These are phyloP conservation scores for Nestor notabilis DNA, from an alignment of 2,113 vertebrate genomes.

Conservation along the genomic window DNA sequence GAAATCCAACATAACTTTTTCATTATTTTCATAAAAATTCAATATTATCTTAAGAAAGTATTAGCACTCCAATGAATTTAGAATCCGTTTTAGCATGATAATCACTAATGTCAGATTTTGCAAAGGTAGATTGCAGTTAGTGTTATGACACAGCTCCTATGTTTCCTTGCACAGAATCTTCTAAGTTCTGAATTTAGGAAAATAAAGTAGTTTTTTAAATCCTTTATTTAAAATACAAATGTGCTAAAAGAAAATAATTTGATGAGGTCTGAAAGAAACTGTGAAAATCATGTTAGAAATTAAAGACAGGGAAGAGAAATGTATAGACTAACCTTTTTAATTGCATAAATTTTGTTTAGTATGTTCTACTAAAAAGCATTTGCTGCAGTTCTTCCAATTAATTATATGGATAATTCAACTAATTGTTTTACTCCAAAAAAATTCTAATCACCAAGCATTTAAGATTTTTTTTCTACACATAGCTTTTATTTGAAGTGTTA, in stretches of 20 bases:
- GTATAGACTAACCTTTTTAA: background rate
- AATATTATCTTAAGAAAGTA: conserved; percentile 43
- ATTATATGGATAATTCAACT: background rate
- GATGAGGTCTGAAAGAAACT: background rate
- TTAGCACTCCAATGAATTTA: background rate
- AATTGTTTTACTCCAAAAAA: background rate
- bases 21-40: conserved; percentile 20
- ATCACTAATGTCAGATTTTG: background rate
- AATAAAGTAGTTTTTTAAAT: background rate
- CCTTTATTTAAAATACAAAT: background rate
- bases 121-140: background rate
- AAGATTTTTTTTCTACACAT: background rate
- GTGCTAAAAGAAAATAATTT: background rate
- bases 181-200: background rate
- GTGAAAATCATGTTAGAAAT: background rate
- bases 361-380: background rate
- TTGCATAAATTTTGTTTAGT: background rate
- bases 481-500: background rate
- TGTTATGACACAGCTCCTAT: background rate
- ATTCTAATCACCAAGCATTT: background rate
- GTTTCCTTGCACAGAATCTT: background rate
- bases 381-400: background rate
- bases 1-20: conserved; percentile 33
- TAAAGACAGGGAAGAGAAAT: background rate
- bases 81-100: conserved; percentile 6